Evolutionary conservation across 1,140 invertebrate genomes (phyloP), one percentile per base, ranked within the genome.

Genomic region (Lordiphosa collinella): DNA sequence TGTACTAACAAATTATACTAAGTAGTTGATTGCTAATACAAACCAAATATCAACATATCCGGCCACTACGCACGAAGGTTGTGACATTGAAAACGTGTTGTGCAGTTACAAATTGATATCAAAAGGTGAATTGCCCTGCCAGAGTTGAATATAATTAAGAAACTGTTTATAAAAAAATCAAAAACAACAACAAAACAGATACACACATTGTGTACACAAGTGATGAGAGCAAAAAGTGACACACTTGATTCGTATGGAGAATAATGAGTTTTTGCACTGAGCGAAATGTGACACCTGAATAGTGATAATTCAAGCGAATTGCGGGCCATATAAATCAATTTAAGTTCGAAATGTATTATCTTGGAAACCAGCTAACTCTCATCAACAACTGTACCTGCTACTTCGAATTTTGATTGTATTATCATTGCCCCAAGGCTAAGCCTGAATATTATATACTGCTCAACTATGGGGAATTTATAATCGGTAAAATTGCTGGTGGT

Each of bases 121-220:
- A 40, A 47, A 79, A 80, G 76, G 75, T 80, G 70, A 79, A 62
- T 62, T 76, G 57, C 46, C 70, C 70, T 40, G 29, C 14, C 47
- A n/a, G 41, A 18, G 22, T 25, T 22, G 32, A 12, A 11, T 29
- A 31, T 38, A 12, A 10, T 25, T 25, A 25, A 25, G 22, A 25
- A 1, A 7, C 1, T 25, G 6, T 7, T 5, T 8, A 7, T 29
- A 12, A 18, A 53, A 31, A 41, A 2, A 11, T 13, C n/a, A 48
- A 67, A 31, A 36, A 55, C 32, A 56, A 35, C 13, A 54, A 54
- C 25, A 18, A 31, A 47, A 31, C 32, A 14, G 11, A 40, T 32
- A 25, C 13, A 3, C 44, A 50, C 14, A 37, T 31, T 58, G 32
- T 51, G 51, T 64, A 37, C 16, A 38, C 59, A 54, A 63, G 13